Base-by-base conservation (phyloP, 1,140 invertebrate genomes). In the Panagrolaimus sp. region DNA sequence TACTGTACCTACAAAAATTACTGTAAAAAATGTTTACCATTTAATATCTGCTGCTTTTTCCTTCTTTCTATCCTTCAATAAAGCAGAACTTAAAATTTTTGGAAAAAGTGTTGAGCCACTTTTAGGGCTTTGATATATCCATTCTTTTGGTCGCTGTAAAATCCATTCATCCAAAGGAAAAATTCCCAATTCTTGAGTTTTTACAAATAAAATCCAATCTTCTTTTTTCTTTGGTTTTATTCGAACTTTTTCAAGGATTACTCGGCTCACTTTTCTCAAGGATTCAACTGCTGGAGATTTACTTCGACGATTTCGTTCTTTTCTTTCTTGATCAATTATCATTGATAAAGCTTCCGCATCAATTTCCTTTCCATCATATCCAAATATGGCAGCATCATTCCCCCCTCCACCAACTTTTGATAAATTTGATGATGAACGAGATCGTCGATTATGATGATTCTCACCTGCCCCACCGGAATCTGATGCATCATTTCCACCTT, bases 241-340 rank as follows among this genome's bases (percentile, higher is more conserved):
- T 62, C 77, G 74, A 26, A 78, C 67, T 44, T 72, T 73, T 44
- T 78, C 63, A 9, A 79, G 65, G n/a, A 79, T 26, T n/a, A 71
- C 58, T 55, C 71, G 63, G 21, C 73, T 71, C 32, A 81, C 69
- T 64, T 75, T 71, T 38, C 80, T 68, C 12, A 79, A 43, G 1
- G 78, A 79, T 44, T 79, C 78, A 2, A 82, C 48, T 14, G 79
- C 78, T 0, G 78, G 78, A 10, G 78, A 79, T 63, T 76, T 65
- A 58, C 63, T 17, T 52, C 62, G 47, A 69, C 65, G 47, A 46
- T 24, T 48, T 47, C 63, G 44, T 72, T 26, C 48, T 67, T 45
- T 38, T 68, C 38, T 43, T 47, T 64, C 63, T 65, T 64, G 55
- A 67, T 55, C 52, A 28, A 26, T 46, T 26, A 63, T 64, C 10